Evolutionary conservation across 2,113 vertebrate species (phyloP).

Genomic region (Sclerurus mexicanus): DNA sequence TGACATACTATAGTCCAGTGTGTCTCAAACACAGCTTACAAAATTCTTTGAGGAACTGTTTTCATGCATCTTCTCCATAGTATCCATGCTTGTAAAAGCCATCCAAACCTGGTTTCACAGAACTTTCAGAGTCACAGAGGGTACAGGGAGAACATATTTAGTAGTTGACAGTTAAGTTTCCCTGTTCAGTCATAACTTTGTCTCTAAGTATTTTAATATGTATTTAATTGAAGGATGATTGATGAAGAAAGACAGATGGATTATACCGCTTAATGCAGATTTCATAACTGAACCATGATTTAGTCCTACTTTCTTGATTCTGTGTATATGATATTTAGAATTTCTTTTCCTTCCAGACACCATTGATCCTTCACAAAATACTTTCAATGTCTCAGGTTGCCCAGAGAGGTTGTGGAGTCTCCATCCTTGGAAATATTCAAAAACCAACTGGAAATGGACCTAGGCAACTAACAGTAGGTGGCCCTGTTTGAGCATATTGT

Average conservation of each 20-base stretch:
- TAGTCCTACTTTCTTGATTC: not conserved
- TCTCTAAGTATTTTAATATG: not conserved
- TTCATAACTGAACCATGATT: not conserved
- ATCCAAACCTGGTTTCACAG: not conserved
- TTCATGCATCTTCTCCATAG: not conserved
- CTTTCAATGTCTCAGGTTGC: accelerated
- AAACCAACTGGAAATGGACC: not conserved
- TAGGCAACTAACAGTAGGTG: not conserved
- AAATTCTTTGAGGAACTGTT: not conserved
- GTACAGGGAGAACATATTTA: not conserved
- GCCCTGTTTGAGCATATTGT: not conserved
- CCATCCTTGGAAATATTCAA: not conserved
- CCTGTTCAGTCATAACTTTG: not conserved
- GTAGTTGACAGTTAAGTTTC: not conserved
- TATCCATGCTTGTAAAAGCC: not conserved
- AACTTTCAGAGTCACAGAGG: not conserved
- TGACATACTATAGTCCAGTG: not conserved
- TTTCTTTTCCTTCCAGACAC: not conserved
- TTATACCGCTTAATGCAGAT: not conserved
- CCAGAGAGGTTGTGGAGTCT: not conserved
- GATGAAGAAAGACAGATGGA: not conserved
- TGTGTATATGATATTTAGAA: not conserved
- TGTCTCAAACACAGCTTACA: not conserved
- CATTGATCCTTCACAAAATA: not conserved
- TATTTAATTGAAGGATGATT: not conserved